A percentile compares a stretch with the other conserved stretches of the same genome.
phyloP scores from a whole-genome alignment of 1,140 invertebrate species.

The Aphis gossypii region DNA sequence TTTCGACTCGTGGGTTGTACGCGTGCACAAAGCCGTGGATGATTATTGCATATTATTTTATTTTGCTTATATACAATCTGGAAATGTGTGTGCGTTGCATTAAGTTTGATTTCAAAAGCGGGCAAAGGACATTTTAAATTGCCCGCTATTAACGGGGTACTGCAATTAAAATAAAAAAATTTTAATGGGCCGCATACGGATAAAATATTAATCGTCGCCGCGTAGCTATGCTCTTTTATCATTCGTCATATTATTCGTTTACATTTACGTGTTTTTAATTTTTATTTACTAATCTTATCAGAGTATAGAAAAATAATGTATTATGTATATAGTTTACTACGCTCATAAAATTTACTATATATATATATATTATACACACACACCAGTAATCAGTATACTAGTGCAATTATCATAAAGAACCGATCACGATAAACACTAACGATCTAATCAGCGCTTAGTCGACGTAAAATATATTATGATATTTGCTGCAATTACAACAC shows the following conservation, averaged over 20 bases:
- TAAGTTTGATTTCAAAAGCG: background rate
- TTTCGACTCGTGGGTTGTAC: background rate
- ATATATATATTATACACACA: too few relatives aligned
- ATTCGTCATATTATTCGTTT: background rate
- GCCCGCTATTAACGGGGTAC: background rate
- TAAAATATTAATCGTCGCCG: background rate
- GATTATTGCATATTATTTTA: constrained; percentile 3
- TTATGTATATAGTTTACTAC: background rate
- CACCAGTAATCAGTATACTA: background rate
- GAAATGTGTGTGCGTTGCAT: background rate
- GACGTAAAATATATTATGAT: background rate
- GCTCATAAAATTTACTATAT: background rate
- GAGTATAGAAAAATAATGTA: background rate
- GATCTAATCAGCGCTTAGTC: background rate
- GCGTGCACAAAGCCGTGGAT: background rate
- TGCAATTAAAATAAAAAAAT: constrained; percentile 3
- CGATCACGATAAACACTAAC: background rate
- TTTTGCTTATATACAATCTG: background rate
- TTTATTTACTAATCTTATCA: background rate
- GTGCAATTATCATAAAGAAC: background rate
- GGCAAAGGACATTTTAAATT: background rate
- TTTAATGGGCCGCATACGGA: background rate
- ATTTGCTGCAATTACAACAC: background rate
- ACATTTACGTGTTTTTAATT: background rate
- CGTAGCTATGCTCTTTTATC: background rate